Base-by-base conservation (phyloP, 2,888 invertebrate genomes). In the Nezara viridula region DNA sequence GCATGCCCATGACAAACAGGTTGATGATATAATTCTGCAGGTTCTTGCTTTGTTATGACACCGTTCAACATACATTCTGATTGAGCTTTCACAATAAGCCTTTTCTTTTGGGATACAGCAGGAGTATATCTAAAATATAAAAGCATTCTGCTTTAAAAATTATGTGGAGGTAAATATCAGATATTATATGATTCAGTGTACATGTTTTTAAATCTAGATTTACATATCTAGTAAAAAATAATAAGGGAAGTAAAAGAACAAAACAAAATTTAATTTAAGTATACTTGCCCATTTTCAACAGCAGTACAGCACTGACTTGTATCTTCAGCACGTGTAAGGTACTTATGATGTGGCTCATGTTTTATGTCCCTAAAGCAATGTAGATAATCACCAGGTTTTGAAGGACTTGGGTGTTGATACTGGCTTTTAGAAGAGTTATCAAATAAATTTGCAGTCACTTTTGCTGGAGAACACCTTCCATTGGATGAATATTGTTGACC, bases 11-110 rank as follows among this genome's bases (percentile, higher is more conserved):
- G 92, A 89, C 92, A 92, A 24, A 91, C 91, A n/a, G 91, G 91
- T n/a, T 91, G 91, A 81, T 92, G 91, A 86, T 92, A 91, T 93
- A 91, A 94, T 93, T 90, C 93, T 92, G 90, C 94, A 93, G 91
- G 95, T 93, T 92, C 95, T 95, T 91, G 95, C 92, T 95, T 95
- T 0, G 95, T 94, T 66, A 94, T 94, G 52, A 94, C 93, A 32
- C 89, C 90, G 47, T 90, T 91, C 52, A 91, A 85, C 90, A 91
- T 91, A 85, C 91, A 91, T 92, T 96, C 96, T 32, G 95, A 96
- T 92, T 97, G 97, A 86, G 97, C 97, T 93, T 98, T 97, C 89
- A 97, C 97, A 90, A 98, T 93, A 89, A 98, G 94, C 49, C 98
- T 95, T 93, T 98, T 98, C 95, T 98, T 98, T 93, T 98, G 97